These are phyloP conservation scores for Bathynomus jamesi DNA, from an alignment of 1,140 invertebrate genomes.

Conservation along the genomic window DNA sequence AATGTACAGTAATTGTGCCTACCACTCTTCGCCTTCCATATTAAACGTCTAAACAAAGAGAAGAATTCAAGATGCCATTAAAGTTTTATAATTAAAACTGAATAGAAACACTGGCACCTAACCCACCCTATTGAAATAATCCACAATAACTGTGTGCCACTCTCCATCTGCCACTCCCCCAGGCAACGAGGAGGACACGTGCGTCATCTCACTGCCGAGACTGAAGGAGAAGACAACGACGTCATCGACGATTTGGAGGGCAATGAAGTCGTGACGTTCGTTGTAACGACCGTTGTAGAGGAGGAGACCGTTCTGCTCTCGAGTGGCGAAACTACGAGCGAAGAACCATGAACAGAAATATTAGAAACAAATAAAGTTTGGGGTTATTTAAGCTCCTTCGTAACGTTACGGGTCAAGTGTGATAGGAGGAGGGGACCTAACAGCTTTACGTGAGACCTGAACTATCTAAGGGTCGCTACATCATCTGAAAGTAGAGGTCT, in stretches of 20 bases:
- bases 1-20: too few species aligned
- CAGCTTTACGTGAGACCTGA: too few species aligned
- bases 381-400: too few species aligned
- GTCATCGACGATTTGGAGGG: slow-evolving; percentile 69
- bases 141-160: slow-evolving; percentile 86
- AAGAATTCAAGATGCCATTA: too few species aligned
- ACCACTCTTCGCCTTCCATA: too few species aligned
- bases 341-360: background rate
- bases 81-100: too few species aligned
- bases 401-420: too few species aligned
- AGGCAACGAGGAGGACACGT: slow-evolving; percentile 58
- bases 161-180: slow-evolving; percentile 75
- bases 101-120: too few species aligned
- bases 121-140: slow-evolving; percentile 76
- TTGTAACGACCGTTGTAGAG: slow-evolving; percentile 95
- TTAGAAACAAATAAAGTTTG: background rate
- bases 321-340: slow-evolving; percentile 69
- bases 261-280: slow-evolving; percentile 88
- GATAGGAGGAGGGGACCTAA: too few species aligned
- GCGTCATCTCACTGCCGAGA: slow-evolving; percentile 63
- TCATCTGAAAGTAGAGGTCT: too few species aligned
- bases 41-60: too few species aligned
- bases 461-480: too few species aligned
- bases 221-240: slow-evolving; percentile 82
- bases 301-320: slow-evolving; percentile 69